Evolutionary conservation across 2,113 vertebrate genomes (phyloP), one percentile per base, ranked within the genome.

Genomic region (Thamnophis sirtalis): DNA sequence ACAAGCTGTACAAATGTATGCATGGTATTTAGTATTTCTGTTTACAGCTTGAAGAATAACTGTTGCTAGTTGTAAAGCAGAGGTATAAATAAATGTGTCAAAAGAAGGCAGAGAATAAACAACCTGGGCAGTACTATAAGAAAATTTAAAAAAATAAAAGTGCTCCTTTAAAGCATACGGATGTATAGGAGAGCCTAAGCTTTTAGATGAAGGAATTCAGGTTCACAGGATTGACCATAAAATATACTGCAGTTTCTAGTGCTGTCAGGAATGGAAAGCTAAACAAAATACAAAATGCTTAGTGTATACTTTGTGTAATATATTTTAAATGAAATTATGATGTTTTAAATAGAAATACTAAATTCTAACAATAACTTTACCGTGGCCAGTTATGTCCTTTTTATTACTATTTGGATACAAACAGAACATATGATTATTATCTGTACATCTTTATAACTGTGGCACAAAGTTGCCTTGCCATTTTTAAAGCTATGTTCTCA

Each of bases 111-210:
- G 28, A 51, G 48, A 51, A 91, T 91, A 87, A 91, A 87, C 11
- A 60, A 91, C 49, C 50, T 68, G 26, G 55, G n/a, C 26, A 91
- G 50, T 56, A 58, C 24, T 85, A 54, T 56, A 91, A 28, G 63
- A 85, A 86, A 91, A 58, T 91, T 87, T 54, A 91, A 91, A 87
- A 85, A 63, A 91, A 58, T 87, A 91, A 91, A 91, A 87, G 38
- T 22, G 51, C 26, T 87, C 84, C 90, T 91, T 86, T 15, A 91
- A 85, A 85, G 84, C 84, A 91, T 49, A 53, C 84, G 87, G 56
- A 63, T 91, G n/a, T n/a, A 51, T 38, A 91, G 84, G 49, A 91
- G 63, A 60, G 87, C 49, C 49, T 91, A 91, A 91, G 56, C 84
- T 87, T 87, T 91, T 91, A 87, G 90, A 26, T 68, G 53, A 86